Evolutionary conservation across 1,140 invertebrate genomes (phyloP).

Genomic region (Pissodes strobi): DNA sequence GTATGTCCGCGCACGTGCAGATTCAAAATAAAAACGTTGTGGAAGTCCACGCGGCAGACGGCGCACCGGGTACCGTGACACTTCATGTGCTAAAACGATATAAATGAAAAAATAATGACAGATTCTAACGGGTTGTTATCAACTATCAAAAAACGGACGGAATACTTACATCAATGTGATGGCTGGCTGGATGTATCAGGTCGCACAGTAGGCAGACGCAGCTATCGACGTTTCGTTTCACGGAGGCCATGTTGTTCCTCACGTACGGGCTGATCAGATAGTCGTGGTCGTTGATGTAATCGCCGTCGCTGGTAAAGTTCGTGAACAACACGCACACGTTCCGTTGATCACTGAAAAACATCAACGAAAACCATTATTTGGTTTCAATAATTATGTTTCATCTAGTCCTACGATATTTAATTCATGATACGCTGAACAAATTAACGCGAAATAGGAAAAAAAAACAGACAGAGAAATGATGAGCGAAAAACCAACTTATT

Average conservation of each 20-base stretch:
- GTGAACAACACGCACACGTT: slow-evolving; percentile 27
- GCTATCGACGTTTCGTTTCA: background rate
- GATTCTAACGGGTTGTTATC: background rate
- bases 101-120: background rate
- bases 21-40: slow-evolving; percentile 26
- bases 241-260: slow-evolving; percentile 14
- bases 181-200: background rate
- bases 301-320: slow-evolving; percentile 23
- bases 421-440: no score
- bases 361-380: no score
- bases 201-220: slow-evolving; percentile 20
- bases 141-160: background rate
- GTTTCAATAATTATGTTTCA: no score
- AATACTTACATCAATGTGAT: slow-evolving; percentile 5
- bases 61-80: slow-evolving; percentile 6
- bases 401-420: no score
- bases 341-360: background rate
- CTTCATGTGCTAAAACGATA: slow-evolving; percentile 28
- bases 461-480: no score
- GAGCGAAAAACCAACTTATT: no score
- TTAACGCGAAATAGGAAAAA: no score
- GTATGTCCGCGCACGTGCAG: slow-evolving; percentile 10
- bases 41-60: slow-evolving; percentile 14
- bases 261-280: slow-evolving; percentile 31
- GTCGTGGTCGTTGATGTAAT: slow-evolving; percentile 38